phyloP scores from a whole-genome alignment of 2,113 vertebrate species.

The Protobothrops mucrosquamatus region DNA sequence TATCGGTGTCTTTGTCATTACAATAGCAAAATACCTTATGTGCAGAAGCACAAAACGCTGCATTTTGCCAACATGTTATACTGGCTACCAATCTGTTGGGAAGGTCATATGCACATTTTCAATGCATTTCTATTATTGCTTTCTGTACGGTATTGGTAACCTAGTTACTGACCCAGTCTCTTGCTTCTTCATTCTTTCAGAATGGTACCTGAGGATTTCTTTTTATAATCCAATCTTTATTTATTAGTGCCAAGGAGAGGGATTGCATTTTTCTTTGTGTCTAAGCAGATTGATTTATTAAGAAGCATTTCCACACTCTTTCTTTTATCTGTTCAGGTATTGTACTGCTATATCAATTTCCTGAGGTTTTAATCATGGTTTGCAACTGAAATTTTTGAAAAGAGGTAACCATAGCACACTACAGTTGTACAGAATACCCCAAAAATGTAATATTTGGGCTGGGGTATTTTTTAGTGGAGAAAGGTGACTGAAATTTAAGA shows the following conservation, averaged over 20 bases:
- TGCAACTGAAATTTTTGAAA: constrained; percentile 44
- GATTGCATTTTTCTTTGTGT: constrained; percentile 13
- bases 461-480: constrained; percentile 38
- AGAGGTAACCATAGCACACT: constrained; percentile 43
- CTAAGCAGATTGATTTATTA: constrained; percentile 64
- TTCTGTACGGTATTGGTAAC: constrained; percentile 72
- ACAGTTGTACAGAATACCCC: constrained; percentile 20
- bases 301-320: constrained; percentile 52
- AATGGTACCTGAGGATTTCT: constrained; percentile 54
- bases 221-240: constrained; percentile 26
- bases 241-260: constrained; percentile 54
- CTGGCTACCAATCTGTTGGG: constrained; percentile 65
- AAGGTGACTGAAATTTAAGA: constrained; percentile 50
- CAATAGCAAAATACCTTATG: constrained; percentile 60
- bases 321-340: constrained; percentile 63
- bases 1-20: constrained; percentile 49
- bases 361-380: constrained; percentile 53
- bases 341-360: constrained; percentile 54
- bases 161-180: constrained; percentile 64
- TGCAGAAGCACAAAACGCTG: constrained; percentile 52
- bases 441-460: constrained; percentile 7
- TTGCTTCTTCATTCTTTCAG: constrained; percentile 56
- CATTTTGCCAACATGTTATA: constrained; percentile 58
- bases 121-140: constrained; percentile 66
- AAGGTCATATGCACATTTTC: constrained; percentile 60